Conservation (phyloP, 53 echinoderm and acorn worm species). For the Holothuria scabra region DNA sequence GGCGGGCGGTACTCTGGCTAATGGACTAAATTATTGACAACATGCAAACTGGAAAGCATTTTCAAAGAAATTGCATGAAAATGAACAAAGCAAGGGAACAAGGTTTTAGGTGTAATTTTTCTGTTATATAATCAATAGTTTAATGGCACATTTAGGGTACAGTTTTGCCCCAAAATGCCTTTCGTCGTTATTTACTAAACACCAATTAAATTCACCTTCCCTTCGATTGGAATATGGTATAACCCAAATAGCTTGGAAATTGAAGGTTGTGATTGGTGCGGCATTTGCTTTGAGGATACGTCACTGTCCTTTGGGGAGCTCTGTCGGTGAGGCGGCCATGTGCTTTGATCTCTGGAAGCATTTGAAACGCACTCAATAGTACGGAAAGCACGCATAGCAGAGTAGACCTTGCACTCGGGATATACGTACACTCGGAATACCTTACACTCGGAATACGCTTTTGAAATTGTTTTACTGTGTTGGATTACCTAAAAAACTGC, state of each 20-base stretch:
- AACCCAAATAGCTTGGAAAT: conserved; percentile 43
- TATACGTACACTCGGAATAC: conserved; percentile 7
- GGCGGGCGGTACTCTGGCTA: conserved; percentile 45
- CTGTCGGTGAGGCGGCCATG: conserved; percentile 94
- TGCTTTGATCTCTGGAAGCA: conserved; percentile 96
- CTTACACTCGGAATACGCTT: conserved; percentile 31
- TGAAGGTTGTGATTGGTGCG: conserved; percentile 90
- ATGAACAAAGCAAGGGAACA: neutral
- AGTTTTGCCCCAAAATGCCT: neutral
- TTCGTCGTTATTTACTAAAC: neutral
- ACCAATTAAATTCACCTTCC: conserved; percentile 38
- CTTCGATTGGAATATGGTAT: conserved; percentile 40
- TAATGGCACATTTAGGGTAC: too few species aligned
- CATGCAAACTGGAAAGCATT: conserved; percentile 21
- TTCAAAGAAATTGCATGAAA: neutral
- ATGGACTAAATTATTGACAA: conserved; percentile 30
- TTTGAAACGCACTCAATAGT: conserved; percentile 78
- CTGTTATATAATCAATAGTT: too few species aligned
- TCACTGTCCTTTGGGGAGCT: conserved; percentile 99
- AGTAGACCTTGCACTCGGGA: too few species aligned
- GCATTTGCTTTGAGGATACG: conserved; percentile 97
- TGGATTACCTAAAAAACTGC: too few species aligned
- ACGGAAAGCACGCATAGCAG: conserved; percentile 22
- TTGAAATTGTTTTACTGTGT: neutral
- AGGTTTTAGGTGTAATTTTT: too few species aligned